Conservation (phyloP, 1,140 invertebrate genomes). For the Ceratina calcarata region DNA sequence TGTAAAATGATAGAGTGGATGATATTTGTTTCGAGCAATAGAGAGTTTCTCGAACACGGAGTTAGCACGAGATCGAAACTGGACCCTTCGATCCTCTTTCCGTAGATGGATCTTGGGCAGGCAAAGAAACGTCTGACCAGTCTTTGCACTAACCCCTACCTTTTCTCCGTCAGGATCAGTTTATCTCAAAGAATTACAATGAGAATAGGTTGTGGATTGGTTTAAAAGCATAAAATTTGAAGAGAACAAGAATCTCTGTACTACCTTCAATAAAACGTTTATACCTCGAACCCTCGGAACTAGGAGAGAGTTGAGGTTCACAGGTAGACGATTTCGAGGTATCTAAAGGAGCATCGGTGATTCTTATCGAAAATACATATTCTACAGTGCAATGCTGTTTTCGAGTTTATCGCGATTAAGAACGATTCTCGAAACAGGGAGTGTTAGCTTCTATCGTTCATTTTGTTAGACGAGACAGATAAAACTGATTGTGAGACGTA, state of each 20-base stretch:
- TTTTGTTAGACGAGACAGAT: constrained; percentile 1
- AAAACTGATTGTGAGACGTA: constrained; percentile 13
- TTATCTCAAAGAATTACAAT: background rate
- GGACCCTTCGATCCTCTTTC: constrained; percentile 19
- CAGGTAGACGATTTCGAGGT: background rate
- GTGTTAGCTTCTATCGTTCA: background rate
- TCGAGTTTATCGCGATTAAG: background rate
- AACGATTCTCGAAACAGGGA: background rate
- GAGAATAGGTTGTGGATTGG: constrained; percentile 1
- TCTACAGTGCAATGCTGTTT: background rate
- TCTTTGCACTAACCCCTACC: background rate
- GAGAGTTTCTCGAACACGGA: background rate
- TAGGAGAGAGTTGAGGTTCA: background rate
- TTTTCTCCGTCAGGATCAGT: background rate
- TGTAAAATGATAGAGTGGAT: background rate
- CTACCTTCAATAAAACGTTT: background rate
- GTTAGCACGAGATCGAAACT: background rate
- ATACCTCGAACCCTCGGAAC: too few species aligned
- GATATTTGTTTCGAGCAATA: too few species aligned
- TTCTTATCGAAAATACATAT: background rate
- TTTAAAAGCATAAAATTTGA: constrained; percentile 30
- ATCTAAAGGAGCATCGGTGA: background rate
- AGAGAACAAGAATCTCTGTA: background rate
- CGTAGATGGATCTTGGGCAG: constrained; percentile 24
- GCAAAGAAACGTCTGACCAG: constrained; percentile 37